Conservation (phyloP, 2,888 invertebrate genomes). For the Hydroisotoma schaefferi region DNA sequence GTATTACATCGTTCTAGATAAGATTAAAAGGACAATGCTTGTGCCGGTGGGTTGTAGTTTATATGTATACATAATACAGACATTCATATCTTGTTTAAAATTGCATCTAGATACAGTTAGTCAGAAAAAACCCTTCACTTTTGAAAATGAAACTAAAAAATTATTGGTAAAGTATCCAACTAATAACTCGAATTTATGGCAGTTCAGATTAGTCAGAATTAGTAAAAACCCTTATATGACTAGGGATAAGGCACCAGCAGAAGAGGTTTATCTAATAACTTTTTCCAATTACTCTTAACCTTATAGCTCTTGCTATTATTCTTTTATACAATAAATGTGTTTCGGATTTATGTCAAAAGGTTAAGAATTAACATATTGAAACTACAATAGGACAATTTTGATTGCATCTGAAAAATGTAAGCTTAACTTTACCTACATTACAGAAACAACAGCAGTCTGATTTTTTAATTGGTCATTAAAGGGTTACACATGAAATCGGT, state of each 20-base stretch:
- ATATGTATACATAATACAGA: no score
- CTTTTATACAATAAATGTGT: conserved; percentile 3
- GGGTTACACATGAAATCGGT: background rate
- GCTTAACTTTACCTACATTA: conserved; percentile 33
- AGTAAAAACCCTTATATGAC: conserved; percentile 31
- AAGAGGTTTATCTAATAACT: no score
- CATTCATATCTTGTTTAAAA: no score
- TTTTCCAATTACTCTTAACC: background rate
- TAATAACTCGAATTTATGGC: conserved; percentile 24
- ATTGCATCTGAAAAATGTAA: conserved; percentile 39
- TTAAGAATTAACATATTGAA: conserved; percentile 2
- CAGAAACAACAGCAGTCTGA: conserved; percentile 29
- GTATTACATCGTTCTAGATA: no score
- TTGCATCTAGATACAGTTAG: no score
- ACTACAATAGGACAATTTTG: conserved; percentile 13
- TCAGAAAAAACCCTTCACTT: no score
- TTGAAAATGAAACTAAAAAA: no score
- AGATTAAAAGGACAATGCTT: no score
- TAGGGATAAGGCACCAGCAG: conserved; percentile 45
- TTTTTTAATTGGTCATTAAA: background rate
- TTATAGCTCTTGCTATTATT: background rate
- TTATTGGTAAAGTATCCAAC: background rate
- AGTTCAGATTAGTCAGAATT: conserved; percentile 40
- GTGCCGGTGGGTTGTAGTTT: no score
- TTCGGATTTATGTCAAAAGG: background rate